phyloP scores from a whole-genome alignment of 2,113 vertebrate species.

The Bubo bubo region DNA sequence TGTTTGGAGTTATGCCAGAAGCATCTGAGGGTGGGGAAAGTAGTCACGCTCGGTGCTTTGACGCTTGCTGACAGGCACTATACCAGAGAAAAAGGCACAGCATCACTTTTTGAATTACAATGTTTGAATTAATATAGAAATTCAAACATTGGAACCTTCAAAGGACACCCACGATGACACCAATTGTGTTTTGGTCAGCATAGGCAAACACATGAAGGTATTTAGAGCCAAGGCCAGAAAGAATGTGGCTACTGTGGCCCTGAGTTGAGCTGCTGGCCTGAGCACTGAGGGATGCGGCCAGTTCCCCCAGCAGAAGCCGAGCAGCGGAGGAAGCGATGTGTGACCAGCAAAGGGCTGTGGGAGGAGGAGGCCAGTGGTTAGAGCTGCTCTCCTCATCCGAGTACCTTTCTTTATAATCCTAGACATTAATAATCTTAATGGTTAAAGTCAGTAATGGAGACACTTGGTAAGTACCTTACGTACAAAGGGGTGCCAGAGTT shows the following conservation, averaged over 20 bases:
- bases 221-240: background rate
- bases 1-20: background rate
- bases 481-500: background rate
- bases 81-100: background rate
- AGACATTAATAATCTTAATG: background rate
- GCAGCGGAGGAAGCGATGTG: background rate
- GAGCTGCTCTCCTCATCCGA: background rate
- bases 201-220: background rate
- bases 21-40: background rate
- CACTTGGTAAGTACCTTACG: background rate
- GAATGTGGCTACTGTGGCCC: background rate
- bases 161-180: background rate
- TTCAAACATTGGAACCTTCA: background rate
- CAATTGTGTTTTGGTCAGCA: background rate
- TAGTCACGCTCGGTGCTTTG: accelerated
- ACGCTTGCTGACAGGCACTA: background rate
- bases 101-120: background rate
- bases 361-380: background rate
- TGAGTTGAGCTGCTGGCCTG: background rate
- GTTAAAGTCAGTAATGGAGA: background rate
- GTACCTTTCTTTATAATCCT: background rate
- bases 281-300: background rate
- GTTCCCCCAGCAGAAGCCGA: background rate
- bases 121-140: background rate
- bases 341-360: background rate